These are phyloP conservation scores for Paramormyrops kingsleyae DNA, from an alignment of 2,113 vertebrate species.

Conservation along the genomic window DNA sequence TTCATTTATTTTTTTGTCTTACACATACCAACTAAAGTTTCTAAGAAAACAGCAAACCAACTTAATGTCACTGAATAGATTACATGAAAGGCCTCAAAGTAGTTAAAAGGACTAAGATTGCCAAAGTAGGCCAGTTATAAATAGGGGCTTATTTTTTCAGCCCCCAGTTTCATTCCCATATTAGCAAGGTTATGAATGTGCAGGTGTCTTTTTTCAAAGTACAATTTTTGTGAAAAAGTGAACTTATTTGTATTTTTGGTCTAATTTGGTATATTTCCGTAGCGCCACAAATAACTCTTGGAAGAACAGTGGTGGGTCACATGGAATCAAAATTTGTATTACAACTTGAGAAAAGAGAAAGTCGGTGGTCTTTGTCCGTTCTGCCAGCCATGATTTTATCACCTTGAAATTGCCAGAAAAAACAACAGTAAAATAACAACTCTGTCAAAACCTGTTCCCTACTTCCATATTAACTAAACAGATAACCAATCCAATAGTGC, in stretches of 20 bases:
- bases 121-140: not conserved
- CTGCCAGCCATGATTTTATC: not conserved
- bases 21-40: not conserved
- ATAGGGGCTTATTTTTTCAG: not conserved
- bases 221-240: not conserved
- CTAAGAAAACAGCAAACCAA: not conserved
- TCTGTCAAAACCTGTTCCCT: not conserved
- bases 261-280: not conserved
- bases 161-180: not conserved
- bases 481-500: not conserved
- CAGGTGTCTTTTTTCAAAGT: not conserved
- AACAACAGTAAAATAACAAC: not conserved
- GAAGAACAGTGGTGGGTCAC: not conserved
- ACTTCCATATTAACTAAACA: not conserved
- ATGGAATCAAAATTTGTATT: not conserved
- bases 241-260: not conserved
- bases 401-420: not conserved
- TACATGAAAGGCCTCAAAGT: not conserved
- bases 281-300: not conserved
- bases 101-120: not conserved
- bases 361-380: not conserved
- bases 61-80: not conserved
- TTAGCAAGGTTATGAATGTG: not conserved
- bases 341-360: not conserved
- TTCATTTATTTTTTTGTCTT: not conserved